Evolutionary conservation across 1,140 invertebrate species (phyloP).

Genomic region (Hetaerina americana): DNA sequence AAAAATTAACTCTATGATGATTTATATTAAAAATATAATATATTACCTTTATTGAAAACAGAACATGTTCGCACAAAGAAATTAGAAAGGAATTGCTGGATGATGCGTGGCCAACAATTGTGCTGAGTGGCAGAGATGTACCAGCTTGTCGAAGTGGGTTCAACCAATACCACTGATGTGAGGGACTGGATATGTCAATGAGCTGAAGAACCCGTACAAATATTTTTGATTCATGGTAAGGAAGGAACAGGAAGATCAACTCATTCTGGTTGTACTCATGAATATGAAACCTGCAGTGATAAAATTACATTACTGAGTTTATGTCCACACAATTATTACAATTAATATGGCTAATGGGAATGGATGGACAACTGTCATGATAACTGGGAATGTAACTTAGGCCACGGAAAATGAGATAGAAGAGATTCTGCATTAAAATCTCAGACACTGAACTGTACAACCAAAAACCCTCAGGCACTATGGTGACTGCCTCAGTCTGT

Average conservation of each 20-base stretch:
- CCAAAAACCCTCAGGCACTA: background rate
- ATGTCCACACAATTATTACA: background rate
- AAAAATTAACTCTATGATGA: background rate
- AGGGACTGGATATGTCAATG: constrained; percentile 43
- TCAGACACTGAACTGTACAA: background rate
- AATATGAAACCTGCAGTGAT: constrained; percentile 55
- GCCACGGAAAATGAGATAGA: too few species aligned
- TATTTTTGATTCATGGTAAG: constrained; percentile 81
- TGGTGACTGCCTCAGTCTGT: too few species aligned
- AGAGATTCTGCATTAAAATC: background rate
- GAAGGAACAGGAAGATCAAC: constrained; percentile 65
- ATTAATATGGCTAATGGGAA: background rate
- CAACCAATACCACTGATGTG: constrained; percentile 68
- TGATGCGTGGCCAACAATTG: constrained; percentile 56
- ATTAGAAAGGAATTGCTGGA: constrained; percentile 54
- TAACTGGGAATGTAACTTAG: too few species aligned
- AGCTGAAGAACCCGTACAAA: constrained; percentile 74
- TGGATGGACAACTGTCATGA: background rate
- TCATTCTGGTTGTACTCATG: constrained; percentile 75
- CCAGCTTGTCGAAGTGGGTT: constrained; percentile 55
- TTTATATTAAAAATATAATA: background rate
- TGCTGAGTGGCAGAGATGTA: constrained; percentile 49
- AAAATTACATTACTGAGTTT: background rate
- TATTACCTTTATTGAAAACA: constrained; percentile 45
- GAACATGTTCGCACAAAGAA: constrained; percentile 55